These are phyloP conservation scores for Cephalopterus ornatus DNA, from an alignment of 2,113 vertebrate genomes.

Conservation along the genomic window DNA sequence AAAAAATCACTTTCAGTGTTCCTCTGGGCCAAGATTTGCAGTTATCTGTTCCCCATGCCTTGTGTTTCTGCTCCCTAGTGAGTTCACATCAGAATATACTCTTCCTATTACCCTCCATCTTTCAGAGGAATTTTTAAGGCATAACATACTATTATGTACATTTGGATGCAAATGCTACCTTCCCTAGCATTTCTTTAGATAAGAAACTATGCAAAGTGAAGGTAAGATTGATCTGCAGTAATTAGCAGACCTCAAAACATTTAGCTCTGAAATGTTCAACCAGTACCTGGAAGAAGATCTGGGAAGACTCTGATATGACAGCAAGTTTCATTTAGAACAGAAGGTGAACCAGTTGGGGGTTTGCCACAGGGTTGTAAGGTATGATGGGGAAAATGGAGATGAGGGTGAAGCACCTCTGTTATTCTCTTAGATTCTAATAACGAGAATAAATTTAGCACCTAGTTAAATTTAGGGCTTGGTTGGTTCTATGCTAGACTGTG, in stretches of 20 bases:
- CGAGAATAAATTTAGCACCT: constrained; percentile 39
- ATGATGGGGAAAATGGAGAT: background rate
- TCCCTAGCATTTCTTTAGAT: background rate
- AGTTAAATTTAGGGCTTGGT: background rate
- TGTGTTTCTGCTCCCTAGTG: background rate
- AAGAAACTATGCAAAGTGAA: background rate
- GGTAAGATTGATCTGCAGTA: background rate
- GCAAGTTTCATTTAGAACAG: background rate
- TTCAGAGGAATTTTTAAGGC: background rate
- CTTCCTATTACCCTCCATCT: background rate
- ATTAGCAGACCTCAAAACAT: background rate
- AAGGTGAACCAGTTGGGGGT: background rate
- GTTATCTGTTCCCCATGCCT: background rate
- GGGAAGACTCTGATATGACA: background rate
- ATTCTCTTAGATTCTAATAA: background rate
- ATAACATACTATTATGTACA: background rate
- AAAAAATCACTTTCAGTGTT: background rate
- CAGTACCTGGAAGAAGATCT: background rate
- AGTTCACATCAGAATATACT: background rate
- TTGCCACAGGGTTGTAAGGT: background rate
- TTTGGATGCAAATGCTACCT: background rate
- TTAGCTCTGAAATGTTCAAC: background rate
- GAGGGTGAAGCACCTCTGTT: background rate
- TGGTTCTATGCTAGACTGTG: background rate
- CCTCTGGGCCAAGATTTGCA: background rate